Conservation (phyloP, 1,140 invertebrate genomes). For the Anagrus nilaparvatae region DNA sequence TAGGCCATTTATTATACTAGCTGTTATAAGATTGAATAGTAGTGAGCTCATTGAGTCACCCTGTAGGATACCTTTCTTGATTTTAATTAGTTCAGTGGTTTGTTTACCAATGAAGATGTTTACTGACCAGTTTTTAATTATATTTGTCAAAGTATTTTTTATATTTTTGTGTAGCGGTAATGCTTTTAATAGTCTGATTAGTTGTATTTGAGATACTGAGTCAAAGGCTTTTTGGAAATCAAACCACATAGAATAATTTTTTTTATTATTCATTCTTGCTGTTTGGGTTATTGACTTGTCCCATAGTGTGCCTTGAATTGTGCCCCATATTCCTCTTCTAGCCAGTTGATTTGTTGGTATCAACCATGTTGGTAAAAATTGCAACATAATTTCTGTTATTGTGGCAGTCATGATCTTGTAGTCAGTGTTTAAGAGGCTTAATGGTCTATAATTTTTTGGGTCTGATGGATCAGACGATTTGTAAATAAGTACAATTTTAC, state of each 20-base stretch:
- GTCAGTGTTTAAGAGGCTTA: not conserved
- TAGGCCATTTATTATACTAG: not conserved
- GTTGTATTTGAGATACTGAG: conserved; percentile 14
- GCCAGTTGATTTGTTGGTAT: no score
- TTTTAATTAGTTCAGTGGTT: not conserved
- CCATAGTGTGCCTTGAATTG: no score
- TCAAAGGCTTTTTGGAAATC: conserved; percentile 21
- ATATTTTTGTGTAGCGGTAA: conserved; percentile 13
- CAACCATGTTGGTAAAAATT: not conserved
- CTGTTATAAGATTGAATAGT: not conserved
- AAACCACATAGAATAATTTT: conserved; percentile 17
- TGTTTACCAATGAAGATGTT: not conserved
- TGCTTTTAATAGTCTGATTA: conserved; percentile 6
- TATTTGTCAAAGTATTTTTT: not conserved
- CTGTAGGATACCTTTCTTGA: not conserved
- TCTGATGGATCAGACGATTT: not conserved
- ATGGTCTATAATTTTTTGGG: not conserved
- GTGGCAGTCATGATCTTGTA: not conserved
- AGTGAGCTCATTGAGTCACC: not conserved
- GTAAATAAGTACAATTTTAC: not conserved
- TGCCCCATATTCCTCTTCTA: no score
- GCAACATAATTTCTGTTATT: not conserved
- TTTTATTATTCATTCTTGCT: no score
- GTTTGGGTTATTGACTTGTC: not conserved
- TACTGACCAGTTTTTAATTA: not conserved